These are phyloP conservation scores for Chaetogeoica ovagalla DNA, from an alignment of 2,888 invertebrate species.

Conservation along the genomic window DNA sequence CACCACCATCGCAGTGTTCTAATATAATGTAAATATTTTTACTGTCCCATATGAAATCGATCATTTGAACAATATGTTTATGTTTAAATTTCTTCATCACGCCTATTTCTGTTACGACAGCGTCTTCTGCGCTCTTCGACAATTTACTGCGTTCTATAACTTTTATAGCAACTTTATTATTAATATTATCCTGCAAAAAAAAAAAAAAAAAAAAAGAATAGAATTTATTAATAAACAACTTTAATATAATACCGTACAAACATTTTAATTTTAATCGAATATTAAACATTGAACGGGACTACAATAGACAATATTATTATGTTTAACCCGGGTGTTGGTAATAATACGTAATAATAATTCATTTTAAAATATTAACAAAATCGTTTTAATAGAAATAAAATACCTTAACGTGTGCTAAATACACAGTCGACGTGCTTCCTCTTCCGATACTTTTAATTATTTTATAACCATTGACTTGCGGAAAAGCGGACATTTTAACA, in stretches of 20 bases:
- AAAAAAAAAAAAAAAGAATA: slow-evolving; percentile 8
- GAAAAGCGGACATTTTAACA: slow-evolving; percentile 31
- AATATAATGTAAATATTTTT: slow-evolving; percentile 77
- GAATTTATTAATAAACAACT: neutral
- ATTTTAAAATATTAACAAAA: neutral
- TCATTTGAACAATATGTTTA: slow-evolving; percentile 79
- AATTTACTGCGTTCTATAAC: slow-evolving; percentile 65
- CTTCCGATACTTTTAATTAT: slow-evolving; percentile 76
- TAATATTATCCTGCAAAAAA: slow-evolving; percentile 63
- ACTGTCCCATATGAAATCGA: slow-evolving; percentile 79
- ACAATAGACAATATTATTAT: no score
- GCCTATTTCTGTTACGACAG: slow-evolving; percentile 80
- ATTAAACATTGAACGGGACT: no score
- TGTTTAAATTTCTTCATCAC: slow-evolving; percentile 77
- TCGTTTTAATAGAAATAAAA: slow-evolving; percentile 54
- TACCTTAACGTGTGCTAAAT: slow-evolving; percentile 76
- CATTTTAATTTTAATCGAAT: no score
- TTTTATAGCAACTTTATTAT: slow-evolving; percentile 77
- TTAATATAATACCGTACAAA: no score
- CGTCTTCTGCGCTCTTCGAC: slow-evolving; percentile 74
- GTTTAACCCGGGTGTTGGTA: no score
- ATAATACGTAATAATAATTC: no score
- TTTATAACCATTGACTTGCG: slow-evolving; percentile 64
- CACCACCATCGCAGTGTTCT: slow-evolving; percentile 85
- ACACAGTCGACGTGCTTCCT: slow-evolving; percentile 83